Evolutionary conservation across 1,140 invertebrate genomes (phyloP).

Genomic region (Cepaea nemoralis): DNA sequence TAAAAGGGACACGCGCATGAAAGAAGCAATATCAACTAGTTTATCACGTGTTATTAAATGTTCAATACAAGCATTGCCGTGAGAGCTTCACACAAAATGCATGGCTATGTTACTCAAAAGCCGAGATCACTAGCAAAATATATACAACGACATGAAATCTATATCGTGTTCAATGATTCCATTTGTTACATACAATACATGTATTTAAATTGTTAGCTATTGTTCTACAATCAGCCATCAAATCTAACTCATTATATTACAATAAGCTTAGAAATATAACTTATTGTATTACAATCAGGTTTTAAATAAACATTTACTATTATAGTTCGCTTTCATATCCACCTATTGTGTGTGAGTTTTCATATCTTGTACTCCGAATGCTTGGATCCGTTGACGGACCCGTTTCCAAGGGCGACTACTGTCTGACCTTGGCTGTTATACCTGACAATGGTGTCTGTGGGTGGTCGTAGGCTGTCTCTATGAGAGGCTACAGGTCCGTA

Average conservation of each 20-base stretch:
- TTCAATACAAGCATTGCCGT: neutral
- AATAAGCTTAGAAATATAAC: neutral
- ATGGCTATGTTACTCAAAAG: neutral
- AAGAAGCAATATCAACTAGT: neutral
- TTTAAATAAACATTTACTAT: too few relatives aligned
- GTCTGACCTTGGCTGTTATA: slow-evolving; percentile 70
- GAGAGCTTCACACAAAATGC: neutral
- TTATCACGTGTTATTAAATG: neutral
- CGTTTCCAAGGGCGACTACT: slow-evolving; percentile 64
- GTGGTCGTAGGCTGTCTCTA: slow-evolving; percentile 62
- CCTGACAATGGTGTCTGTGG: slow-evolving; percentile 62
- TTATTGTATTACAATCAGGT: too few relatives aligned
- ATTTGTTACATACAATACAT: too few relatives aligned
- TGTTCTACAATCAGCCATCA: too few relatives aligned
- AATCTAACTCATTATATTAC: neutral
- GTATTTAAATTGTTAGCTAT: too few relatives aligned
- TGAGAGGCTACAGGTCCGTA: slow-evolving; percentile 68
- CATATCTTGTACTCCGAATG: slow-evolving; percentile 51
- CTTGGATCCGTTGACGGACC: slow-evolving; percentile 50
- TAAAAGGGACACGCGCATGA: neutral
- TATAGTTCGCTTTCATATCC: too few relatives aligned
- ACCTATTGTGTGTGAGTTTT: too few relatives aligned
- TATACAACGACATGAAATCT: neutral
- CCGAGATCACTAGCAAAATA: neutral
- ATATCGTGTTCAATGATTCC: neutral